These are phyloP conservation scores for Nematostella vectensis DNA, from an alignment of 92 coral and sea anemone genomes.

Conservation along the genomic window DNA sequence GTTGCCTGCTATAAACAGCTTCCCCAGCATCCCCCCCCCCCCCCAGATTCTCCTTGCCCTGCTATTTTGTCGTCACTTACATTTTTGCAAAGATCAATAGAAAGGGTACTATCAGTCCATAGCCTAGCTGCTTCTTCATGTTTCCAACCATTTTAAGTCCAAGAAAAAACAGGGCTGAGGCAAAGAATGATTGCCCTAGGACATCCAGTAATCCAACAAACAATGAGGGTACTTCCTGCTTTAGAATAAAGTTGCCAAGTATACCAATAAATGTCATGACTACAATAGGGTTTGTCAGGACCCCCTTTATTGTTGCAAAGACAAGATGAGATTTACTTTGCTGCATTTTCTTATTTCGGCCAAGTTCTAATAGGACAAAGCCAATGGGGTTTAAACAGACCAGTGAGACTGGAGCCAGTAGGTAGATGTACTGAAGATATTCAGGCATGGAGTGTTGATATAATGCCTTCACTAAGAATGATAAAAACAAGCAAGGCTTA, in stretches of 20 bases:
- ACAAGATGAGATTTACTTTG: constrained; percentile 31
- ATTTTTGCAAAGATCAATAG: constrained; percentile 61
- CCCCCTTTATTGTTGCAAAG: constrained; percentile 52
- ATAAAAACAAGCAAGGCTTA: background rate
- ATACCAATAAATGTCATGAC: constrained; percentile 75
- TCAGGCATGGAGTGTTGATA: constrained; percentile 62
- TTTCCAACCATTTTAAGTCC: constrained; percentile 90
- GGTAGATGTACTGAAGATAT: constrained; percentile 68
- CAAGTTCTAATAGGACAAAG: constrained; percentile 62
- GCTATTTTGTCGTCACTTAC: too few species aligned
- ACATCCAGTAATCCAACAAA: constrained; percentile 39
- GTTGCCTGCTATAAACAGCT: too few species aligned
- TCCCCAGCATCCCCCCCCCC: too few species aligned
- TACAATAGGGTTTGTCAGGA: constrained; percentile 59
- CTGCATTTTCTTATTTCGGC: constrained; percentile 32
- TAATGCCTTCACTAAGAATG: constrained; percentile 70
- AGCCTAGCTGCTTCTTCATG: constrained; percentile 64
- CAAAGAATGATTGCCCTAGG: constrained; percentile 70
- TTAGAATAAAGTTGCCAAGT: constrained; percentile 40
- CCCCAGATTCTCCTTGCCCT: too few species aligned
- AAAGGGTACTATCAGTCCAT: constrained; percentile 62
- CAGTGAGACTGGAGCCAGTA: constrained; percentile 58
- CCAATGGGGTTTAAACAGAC: constrained; percentile 58
- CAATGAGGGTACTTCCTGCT: constrained; percentile 41
- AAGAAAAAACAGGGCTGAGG: constrained; percentile 72